Conservation (phyloP, 2,797 vertebrate species). For the Amazona finschi region DNA sequence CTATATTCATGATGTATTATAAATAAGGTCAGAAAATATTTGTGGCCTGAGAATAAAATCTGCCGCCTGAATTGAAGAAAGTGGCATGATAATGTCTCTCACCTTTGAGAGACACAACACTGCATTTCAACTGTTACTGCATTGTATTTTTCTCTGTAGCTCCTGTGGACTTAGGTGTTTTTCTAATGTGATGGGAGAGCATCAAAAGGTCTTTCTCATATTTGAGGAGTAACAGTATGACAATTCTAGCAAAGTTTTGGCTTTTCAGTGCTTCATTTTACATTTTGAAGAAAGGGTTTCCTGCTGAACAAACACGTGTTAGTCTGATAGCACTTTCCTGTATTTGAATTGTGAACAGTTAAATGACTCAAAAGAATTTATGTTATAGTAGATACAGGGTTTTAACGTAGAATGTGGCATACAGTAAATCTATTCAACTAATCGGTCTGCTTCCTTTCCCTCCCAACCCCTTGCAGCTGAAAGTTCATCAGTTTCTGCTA, state of each 20-base stretch:
- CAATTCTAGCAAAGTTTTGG: not conserved
- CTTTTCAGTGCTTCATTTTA: slow-evolving; percentile 24
- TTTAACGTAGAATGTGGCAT: slow-evolving; percentile 13
- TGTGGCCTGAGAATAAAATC: not conserved
- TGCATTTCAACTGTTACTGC: not conserved
- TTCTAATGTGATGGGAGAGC: not conserved
- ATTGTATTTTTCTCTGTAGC: not conserved
- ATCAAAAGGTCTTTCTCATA: not conserved
- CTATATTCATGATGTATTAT: not conserved
- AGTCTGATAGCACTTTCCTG: slow-evolving; percentile 52
- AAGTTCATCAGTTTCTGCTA: slow-evolving; percentile 23
- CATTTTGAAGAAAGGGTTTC: slow-evolving; percentile 23
- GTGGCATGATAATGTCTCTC: not conserved
- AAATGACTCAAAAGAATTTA: slow-evolving; percentile 30
- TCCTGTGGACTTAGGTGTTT: not conserved
- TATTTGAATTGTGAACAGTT: slow-evolving; percentile 42
- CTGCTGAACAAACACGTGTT: slow-evolving; percentile 39
- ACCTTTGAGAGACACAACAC: not conserved
- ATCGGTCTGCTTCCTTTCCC: not conserved
- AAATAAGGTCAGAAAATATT: not conserved
- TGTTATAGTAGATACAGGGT: slow-evolving; percentile 11
- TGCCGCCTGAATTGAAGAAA: not conserved
- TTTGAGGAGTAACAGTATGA: not conserved
- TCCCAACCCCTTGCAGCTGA: slow-evolving; percentile 31
- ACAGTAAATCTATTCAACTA: slow-evolving; percentile 20